phyloP scores from a whole-genome alignment of 2,797 vertebrate genomes.

The Rhinella marina region DNA sequence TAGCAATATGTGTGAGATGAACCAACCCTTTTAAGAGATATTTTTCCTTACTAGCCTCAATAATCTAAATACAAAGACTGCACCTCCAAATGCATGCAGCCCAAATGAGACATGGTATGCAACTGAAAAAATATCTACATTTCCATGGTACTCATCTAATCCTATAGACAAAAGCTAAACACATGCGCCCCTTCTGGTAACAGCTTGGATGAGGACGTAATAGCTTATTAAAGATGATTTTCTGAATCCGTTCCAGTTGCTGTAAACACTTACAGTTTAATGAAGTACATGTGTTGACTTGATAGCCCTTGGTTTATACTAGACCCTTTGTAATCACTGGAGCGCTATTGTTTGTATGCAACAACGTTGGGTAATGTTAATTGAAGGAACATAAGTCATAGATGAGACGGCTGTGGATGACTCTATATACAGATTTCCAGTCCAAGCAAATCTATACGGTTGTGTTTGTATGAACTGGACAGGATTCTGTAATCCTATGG shows the following conservation, averaged over 20 bases:
- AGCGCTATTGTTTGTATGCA: conserved; percentile 37
- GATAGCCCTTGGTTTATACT: background rate
- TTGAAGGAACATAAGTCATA: conserved; percentile 26
- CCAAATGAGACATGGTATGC: background rate
- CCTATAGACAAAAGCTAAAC: background rate
- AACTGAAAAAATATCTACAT: background rate
- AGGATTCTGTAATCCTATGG: conserved; percentile 35
- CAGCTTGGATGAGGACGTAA: background rate
- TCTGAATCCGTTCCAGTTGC: background rate
- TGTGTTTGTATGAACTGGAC: conserved; percentile 8
- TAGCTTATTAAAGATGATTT: background rate
- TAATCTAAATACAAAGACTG: too few species aligned
- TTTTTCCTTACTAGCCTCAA: too few species aligned
- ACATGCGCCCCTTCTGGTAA: background rate
- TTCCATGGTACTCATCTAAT: background rate
- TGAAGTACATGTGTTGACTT: conserved; percentile 21
- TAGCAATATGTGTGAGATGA: too few species aligned
- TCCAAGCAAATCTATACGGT: conserved; percentile 18
- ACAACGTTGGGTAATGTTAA: conserved; percentile 16
- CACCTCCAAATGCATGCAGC: too few species aligned
- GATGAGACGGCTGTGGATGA: background rate
- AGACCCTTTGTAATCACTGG: conserved; percentile 4
- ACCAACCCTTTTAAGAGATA: too few species aligned
- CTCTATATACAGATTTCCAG: background rate
- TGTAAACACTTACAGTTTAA: background rate